Percentiles rank a stretch among this genome's conserved stretches.
These are phyloP conservation scores for Drosophila gunungcola DNA, from an alignment of 1,140 invertebrate genomes.

Conservation along the genomic window DNA sequence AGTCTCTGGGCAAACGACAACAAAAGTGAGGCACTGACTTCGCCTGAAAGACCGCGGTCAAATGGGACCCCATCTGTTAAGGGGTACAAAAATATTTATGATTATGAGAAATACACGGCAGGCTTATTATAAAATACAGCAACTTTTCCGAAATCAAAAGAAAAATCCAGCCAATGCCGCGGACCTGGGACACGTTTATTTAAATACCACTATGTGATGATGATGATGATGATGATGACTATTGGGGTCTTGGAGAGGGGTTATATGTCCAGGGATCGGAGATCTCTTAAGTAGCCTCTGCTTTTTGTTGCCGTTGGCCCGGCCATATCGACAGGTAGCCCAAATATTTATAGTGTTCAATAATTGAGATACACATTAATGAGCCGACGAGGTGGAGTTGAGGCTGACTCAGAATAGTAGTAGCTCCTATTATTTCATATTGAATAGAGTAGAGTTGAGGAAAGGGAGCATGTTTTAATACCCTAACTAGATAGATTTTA, in stretches of 20 bases:
- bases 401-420: conserved; percentile 65
- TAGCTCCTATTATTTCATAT: conserved; percentile 78
- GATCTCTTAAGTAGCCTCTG: conserved; percentile 64
- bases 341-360: conserved; percentile 83
- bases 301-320: conserved; percentile 20
- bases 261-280: conserved; percentile 24
- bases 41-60: conserved; percentile 13
- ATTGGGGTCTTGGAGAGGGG: conserved; percentile 12
- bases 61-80: conserved; percentile 19
- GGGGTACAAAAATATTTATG: conserved; percentile 78
- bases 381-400: conserved; percentile 43
- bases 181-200: conserved; percentile 52
- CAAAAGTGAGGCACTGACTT: conserved; percentile 30
- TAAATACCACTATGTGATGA: conserved; percentile 52
- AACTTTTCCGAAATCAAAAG: conserved; percentile 81
- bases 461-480: not conserved
- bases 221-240: conserved; percentile 32
- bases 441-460: conserved; percentile 48
- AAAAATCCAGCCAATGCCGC: conserved; percentile 68
- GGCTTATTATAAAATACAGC: conserved; percentile 82
- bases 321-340: conserved; percentile 79
- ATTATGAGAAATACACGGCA: conserved; percentile 78
- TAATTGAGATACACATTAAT: conserved; percentile 83
- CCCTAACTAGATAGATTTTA: conserved; percentile 10
- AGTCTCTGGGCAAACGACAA: conserved; percentile 1